Conservation (phyloP, 2,888 invertebrate species). For the Epistrophe grossulariae region DNA sequence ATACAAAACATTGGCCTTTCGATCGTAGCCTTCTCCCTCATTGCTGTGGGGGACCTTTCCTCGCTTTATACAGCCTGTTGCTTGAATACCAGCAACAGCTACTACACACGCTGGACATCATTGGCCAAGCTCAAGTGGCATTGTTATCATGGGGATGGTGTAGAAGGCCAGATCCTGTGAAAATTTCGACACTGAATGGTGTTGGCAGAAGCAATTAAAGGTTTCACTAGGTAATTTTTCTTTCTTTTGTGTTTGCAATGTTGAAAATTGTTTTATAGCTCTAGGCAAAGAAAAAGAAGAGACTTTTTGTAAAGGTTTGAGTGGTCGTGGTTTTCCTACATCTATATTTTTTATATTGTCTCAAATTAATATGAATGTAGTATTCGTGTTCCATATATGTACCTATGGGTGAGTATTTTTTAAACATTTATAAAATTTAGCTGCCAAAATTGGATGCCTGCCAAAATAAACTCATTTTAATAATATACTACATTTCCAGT, state of each 20-base stretch:
- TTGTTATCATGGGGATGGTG: constrained; percentile 12
- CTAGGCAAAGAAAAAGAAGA: neutral
- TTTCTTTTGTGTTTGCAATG: constrained; percentile 10
- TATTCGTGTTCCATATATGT: too few relatives aligned
- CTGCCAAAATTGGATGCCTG: too few relatives aligned
- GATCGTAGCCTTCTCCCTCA: neutral
- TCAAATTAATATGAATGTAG: too few relatives aligned
- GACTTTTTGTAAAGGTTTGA: constrained; percentile 50
- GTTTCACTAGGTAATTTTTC: constrained; percentile 12
- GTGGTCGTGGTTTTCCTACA: constrained; percentile 3
- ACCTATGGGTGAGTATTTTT: too few relatives aligned
- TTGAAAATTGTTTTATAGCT: neutral
- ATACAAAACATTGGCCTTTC: constrained; percentile 6
- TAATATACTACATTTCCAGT: too few relatives aligned
- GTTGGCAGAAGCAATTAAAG: constrained; percentile 52
- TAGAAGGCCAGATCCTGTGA: constrained; percentile 35
- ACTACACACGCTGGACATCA: neutral
- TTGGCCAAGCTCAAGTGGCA: constrained; percentile 43
- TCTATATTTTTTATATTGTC: neutral
- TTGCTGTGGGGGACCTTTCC: neutral
- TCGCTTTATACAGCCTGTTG: constrained; percentile 54
- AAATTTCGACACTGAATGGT: constrained; percentile 44
- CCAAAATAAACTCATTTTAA: too few relatives aligned
- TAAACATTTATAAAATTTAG: too few relatives aligned
- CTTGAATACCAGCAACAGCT: constrained; percentile 35